phyloP scores from a whole-genome alignment of 2,797 vertebrate genomes.

The Myiotriccus ornatus region DNA sequence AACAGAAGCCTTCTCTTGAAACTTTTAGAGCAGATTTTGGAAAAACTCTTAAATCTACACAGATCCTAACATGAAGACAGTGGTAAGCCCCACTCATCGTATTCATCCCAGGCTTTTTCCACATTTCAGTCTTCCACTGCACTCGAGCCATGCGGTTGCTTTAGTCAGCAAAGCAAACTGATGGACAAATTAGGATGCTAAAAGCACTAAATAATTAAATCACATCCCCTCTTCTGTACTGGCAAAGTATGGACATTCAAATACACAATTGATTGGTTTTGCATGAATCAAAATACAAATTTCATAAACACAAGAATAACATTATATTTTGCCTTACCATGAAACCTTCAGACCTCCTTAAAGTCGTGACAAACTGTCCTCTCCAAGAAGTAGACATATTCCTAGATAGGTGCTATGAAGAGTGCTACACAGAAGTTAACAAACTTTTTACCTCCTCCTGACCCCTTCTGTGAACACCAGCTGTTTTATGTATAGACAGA shows the following conservation, averaged over 20 bases:
- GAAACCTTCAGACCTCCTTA: background rate
- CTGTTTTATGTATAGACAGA: background rate
- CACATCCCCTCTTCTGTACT: background rate
- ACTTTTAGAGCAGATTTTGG: background rate
- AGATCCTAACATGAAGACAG: background rate
- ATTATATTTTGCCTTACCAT: background rate
- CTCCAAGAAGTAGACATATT: background rate
- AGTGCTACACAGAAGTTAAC: background rate
- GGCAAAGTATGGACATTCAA: background rate
- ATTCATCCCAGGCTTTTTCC: background rate
- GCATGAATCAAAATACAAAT: background rate
- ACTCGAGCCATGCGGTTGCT: background rate
- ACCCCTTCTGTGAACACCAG: background rate
- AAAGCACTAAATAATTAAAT: background rate
- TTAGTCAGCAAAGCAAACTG: background rate
- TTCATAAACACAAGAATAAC: background rate
- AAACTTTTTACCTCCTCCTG: background rate
- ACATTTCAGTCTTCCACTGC: background rate
- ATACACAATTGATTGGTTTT: background rate
- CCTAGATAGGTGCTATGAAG: background rate
- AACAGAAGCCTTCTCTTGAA: background rate
- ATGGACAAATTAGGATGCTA: background rate
- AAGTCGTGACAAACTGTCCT: background rate
- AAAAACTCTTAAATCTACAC: background rate
- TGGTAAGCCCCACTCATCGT: background rate